Percentiles rank a stretch among this genome's conserved stretches.
phyloP scores from a whole-genome alignment of 2,888 invertebrate species.

The Lycophotia porphyrea region DNA sequence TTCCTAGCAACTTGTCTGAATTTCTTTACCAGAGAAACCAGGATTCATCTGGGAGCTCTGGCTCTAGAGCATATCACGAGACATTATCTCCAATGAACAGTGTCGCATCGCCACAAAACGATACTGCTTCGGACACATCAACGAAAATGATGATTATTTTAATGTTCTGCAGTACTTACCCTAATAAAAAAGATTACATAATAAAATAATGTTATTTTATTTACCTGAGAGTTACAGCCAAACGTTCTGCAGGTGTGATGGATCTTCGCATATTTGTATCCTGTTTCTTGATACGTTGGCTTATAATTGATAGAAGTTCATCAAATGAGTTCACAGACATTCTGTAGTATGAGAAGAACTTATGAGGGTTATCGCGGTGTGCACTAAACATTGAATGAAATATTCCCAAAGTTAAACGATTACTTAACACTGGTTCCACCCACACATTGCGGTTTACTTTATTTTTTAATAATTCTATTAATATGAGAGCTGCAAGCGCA shows the following conservation, averaged over 20 bases:
- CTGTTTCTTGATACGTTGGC: slow-evolving; percentile 14
- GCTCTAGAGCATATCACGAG: slow-evolving; percentile 19
- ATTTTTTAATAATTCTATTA: slow-evolving; percentile 17
- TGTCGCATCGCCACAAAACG: slow-evolving; percentile 27
- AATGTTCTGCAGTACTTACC: slow-evolving; percentile 19
- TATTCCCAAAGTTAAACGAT: slow-evolving; percentile 23
- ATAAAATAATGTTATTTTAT: slow-evolving; percentile 21
- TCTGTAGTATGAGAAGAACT: slow-evolving; percentile 6
- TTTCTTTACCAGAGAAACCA: slow-evolving; percentile 23
- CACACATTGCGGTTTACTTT: slow-evolving; percentile 18
- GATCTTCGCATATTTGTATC: slow-evolving; percentile 20
- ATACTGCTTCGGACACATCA: slow-evolving; percentile 23
- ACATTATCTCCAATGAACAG: slow-evolving; percentile 22
- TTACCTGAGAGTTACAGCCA: slow-evolving; percentile 25
- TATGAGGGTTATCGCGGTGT: slow-evolving; percentile 3
- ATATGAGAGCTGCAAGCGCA: slow-evolving; percentile 8
- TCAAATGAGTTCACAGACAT: slow-evolving; percentile 17
- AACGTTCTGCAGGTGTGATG: slow-evolving; percentile 13
- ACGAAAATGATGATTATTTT: slow-evolving; percentile 27
- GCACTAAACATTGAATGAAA: slow-evolving; percentile 25
- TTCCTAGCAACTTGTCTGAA: slow-evolving; percentile 22
- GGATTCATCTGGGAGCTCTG: slow-evolving; percentile 19
- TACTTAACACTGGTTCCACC: slow-evolving; percentile 19
- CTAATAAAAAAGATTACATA: slow-evolving; percentile 25
- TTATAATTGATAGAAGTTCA: slow-evolving; percentile 10